Evolutionary conservation across 2,888 invertebrate genomes (phyloP).

Genomic region (Nephrotoma appendiculata): DNA sequence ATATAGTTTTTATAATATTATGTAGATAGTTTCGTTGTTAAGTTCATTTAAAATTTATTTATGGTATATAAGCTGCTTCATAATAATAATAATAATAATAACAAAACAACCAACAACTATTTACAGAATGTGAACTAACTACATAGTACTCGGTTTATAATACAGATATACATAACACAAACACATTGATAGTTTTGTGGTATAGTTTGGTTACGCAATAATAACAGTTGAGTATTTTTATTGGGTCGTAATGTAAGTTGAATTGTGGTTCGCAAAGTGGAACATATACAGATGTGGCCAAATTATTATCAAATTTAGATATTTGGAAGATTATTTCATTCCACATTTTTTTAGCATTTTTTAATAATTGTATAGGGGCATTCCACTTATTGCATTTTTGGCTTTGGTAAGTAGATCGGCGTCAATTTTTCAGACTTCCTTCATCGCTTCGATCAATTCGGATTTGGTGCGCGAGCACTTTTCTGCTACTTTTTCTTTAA

Average conservation of each 20-base stretch:
- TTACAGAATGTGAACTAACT: not conserved
- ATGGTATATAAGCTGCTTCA: not conserved
- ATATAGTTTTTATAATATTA: not conserved
- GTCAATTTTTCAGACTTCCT: too few species aligned
- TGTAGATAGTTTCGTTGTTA: not conserved
- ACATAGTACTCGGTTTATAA: not conserved
- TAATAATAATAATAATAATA: not conserved
- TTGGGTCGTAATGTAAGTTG: not conserved
- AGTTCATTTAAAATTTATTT: not conserved
- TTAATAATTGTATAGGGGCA: too few species aligned
- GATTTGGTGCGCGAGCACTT: too few species aligned
- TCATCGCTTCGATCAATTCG: too few species aligned
- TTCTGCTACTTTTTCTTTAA: too few species aligned
- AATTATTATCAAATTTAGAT: too few species aligned
- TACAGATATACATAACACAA: not conserved
- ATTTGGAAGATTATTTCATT: too few species aligned
- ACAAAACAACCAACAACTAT: not conserved
- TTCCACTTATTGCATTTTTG: too few species aligned
- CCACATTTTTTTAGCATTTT: too few species aligned
- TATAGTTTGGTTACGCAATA: not conserved
- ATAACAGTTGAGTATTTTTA: not conserved
- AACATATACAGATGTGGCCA: not conserved
- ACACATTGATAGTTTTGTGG: not conserved
- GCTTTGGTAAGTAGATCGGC: too few species aligned
- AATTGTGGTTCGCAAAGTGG: not conserved